These are phyloP conservation scores for Charadrius vociferus DNA, from an alignment of 2,113 vertebrate species.

Conservation along the genomic window DNA sequence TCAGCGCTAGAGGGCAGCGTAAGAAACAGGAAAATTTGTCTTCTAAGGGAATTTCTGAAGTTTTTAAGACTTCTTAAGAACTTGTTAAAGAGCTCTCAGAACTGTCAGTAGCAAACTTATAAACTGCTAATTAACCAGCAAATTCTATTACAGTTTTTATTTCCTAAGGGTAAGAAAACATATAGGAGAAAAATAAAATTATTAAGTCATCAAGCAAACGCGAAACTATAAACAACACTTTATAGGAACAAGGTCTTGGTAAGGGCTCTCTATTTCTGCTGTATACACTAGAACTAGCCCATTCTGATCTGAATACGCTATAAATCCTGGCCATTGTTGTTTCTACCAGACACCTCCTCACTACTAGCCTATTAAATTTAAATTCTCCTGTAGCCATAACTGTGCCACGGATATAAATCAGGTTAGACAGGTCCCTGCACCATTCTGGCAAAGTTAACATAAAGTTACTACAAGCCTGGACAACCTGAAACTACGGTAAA, in stretches of 20 bases:
- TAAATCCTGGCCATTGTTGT: not conserved
- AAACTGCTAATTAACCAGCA: not conserved
- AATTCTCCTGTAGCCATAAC: not conserved
- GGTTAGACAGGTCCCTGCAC: not conserved
- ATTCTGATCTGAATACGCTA: not conserved
- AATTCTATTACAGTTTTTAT: not conserved
- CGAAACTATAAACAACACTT: not conserved
- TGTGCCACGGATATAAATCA: not conserved
- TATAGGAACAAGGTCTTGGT: not conserved
- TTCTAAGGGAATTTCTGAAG: not conserved
- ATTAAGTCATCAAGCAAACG: not conserved
- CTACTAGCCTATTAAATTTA: not conserved
- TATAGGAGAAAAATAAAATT: not conserved
- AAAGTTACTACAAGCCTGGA: not conserved
- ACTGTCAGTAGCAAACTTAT: not conserved
- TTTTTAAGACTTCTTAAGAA: not conserved
- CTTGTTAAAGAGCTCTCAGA: not conserved
- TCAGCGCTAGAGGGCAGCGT: constrained; percentile 4
- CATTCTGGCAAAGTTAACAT: constrained; percentile 33
- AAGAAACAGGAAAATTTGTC: not conserved
- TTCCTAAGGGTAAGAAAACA: not conserved
- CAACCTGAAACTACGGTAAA: not conserved
- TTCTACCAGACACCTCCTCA: not conserved
- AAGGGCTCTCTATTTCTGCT: not conserved
- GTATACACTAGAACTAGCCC: not conserved